Percentiles rank a stretch among this genome's conserved stretches.
phyloP scores from a whole-genome alignment of 2,797 vertebrate species.

The Rhynchonycteris naso region DNA sequence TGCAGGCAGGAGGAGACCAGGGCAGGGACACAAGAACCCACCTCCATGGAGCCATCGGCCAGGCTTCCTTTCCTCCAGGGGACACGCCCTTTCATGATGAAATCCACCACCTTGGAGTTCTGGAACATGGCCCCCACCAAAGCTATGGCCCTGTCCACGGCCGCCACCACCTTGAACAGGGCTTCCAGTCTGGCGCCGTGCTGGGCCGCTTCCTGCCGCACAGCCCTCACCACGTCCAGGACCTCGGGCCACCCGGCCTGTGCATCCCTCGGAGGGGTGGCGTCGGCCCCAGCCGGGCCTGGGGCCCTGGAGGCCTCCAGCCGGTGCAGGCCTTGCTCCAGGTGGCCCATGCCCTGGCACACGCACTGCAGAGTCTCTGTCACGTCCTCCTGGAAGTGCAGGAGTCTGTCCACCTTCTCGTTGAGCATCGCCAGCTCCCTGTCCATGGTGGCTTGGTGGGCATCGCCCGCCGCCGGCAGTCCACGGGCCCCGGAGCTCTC shows the following conservation, averaged over 20 bases:
- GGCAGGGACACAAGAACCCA: constrained; percentile 79
- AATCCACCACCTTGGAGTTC: constrained; percentile 91
- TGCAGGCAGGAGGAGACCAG: neutral
- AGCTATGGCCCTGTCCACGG: constrained; percentile 87
- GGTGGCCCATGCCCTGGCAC: constrained; percentile 83
- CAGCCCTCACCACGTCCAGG: constrained; percentile 85
- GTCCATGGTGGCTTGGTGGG: constrained; percentile 85
- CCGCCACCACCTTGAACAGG: constrained; percentile 88
- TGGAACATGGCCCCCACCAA: constrained; percentile 88
- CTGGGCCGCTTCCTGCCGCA: constrained; percentile 85
- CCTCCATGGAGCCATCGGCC: constrained; percentile 83
- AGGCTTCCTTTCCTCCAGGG: constrained; percentile 88
- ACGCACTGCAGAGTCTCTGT: constrained; percentile 87
- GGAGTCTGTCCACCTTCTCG: constrained; percentile 89
- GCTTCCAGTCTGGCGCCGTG: constrained; percentile 89
- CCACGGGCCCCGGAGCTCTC: constrained; percentile 72
- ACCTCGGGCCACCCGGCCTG: constrained; percentile 85
- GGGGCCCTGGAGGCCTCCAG: constrained; percentile 67
- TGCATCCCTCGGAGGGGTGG: neutral
- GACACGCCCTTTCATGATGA: constrained; percentile 87
- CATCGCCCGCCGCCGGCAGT: constrained; percentile 74
- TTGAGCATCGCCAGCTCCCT: constrained; percentile 87
- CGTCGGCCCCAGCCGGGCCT: neutral
- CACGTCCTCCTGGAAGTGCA: constrained; percentile 87
- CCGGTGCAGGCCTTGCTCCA: constrained; percentile 85